These are phyloP conservation scores for Phymanthus crucifer DNA, from an alignment of 92 coral and sea anemone genomes.

Conservation along the genomic window DNA sequence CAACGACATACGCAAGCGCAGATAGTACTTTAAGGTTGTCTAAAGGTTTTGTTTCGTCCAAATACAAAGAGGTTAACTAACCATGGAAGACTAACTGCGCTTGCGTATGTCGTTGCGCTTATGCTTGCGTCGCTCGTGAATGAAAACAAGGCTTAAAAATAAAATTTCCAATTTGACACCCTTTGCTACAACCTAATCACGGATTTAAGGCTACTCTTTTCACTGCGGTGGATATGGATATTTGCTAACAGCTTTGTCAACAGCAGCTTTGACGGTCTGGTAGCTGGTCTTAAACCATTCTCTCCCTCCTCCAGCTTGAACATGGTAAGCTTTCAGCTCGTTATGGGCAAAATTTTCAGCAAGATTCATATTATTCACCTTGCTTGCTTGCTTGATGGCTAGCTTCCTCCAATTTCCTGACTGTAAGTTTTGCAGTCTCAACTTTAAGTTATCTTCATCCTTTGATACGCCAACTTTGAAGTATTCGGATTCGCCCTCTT, in stretches of 20 bases:
- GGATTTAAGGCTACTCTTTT: too few species aligned
- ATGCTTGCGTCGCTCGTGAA: too few species aligned
- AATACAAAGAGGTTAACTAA: too few species aligned
- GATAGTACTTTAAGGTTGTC: too few species aligned
- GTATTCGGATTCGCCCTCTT: conserved; percentile 9
- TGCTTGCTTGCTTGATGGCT: neutral
- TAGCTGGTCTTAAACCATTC: conserved; percentile 18
- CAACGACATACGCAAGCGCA: too few species aligned
- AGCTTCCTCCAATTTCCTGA: conserved; percentile 36
- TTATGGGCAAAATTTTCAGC: conserved; percentile 13
- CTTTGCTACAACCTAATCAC: too few species aligned
- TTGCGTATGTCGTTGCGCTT: too few species aligned
- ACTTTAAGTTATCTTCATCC: neutral
- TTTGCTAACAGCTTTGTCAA: conserved; percentile 14
- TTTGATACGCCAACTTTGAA: conserved; percentile 37
- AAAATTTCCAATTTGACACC: too few species aligned
- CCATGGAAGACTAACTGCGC: too few species aligned
- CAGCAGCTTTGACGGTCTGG: conserved; percentile 23
- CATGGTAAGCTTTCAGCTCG: neutral
- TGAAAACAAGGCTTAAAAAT: too few species aligned
- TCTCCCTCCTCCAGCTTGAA: conserved; percentile 25
- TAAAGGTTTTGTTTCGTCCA: too few species aligned
- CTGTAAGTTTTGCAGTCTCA: conserved; percentile 27
- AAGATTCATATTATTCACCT: conserved; percentile 28
- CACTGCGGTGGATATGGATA: conserved; percentile 19